Evolutionary conservation across 2,797 vertebrate species (phyloP).

Genomic region (Arrhamphus sclerolepis): DNA sequence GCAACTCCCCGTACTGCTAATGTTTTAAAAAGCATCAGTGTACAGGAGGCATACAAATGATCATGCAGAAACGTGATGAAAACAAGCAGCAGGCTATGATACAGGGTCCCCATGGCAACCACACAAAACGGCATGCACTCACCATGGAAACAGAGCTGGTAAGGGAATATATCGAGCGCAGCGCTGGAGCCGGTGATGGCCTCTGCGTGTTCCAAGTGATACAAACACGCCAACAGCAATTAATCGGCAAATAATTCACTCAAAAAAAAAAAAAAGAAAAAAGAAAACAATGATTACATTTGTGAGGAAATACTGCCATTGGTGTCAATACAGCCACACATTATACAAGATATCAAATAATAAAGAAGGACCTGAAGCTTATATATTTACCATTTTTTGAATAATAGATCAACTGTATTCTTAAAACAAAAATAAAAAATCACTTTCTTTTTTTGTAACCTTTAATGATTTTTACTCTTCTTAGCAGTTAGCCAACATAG

Average conservation of each 20-base stretch:
- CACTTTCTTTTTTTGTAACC: no score
- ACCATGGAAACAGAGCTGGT: conserved; percentile 77
- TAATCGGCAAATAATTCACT: conserved; percentile 25
- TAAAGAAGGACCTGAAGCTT: no score
- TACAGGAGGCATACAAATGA: conserved; percentile 69
- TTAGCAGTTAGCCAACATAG: no score
- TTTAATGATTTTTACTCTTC: no score
- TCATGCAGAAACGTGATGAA: conserved; percentile 70
- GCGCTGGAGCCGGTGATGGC: conserved; percentile 53
- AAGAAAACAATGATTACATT: conserved; percentile 7
- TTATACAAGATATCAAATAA: not conserved
- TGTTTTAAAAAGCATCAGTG: conserved; percentile 37
- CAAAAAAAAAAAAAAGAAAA: no score
- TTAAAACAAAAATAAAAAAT: no score
- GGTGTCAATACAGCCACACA: not conserved
- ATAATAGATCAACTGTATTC: no score
- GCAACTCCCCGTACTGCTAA: conserved; percentile 31
- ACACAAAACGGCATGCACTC: conserved; percentile 76
- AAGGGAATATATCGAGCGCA: conserved; percentile 57
- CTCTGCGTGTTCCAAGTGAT: conserved; percentile 65
- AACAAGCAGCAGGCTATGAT: conserved; percentile 64
- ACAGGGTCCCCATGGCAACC: conserved; percentile 75
- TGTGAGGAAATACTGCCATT: not conserved
- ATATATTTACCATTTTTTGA: no score
- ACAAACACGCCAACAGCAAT: conserved; percentile 35